phyloP scores from a whole-genome alignment of 2,888 invertebrate species.

The Brachynemurus nebulosus region DNA sequence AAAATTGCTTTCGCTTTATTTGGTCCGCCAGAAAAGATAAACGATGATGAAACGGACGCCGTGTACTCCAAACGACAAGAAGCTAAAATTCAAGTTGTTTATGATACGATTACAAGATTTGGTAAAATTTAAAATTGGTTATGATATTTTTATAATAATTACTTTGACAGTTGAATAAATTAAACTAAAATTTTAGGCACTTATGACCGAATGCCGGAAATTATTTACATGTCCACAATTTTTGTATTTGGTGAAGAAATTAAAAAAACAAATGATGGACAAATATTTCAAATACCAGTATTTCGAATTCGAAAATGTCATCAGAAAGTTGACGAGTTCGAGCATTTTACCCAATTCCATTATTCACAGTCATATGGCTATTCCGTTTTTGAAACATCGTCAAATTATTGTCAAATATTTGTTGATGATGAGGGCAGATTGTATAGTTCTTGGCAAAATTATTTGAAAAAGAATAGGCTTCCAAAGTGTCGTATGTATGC shows the following conservation, averaged over 20 bases:
- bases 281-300: not conserved
- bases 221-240: not conserved
- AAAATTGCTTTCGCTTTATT: not conserved
- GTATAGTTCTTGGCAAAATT: not conserved
- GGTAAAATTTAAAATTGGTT: too few species aligned
- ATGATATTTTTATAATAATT: too few species aligned
- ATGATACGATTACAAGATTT: not conserved
- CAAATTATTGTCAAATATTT: not conserved
- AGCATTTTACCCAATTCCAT: not conserved
- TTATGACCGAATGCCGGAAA: not conserved
- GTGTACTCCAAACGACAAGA: not conserved
- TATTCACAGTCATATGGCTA: not conserved
- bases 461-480: not conserved
- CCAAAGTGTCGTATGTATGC: not conserved
- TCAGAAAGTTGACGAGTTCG: not conserved
- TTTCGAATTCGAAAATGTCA: not conserved
- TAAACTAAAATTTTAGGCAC: too few species aligned
- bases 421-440: not conserved
- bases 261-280: not conserved
- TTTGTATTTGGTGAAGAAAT: not conserved
- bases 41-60: not conserved
- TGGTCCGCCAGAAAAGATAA: not conserved
- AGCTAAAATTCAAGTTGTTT: not conserved
- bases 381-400: not conserved
- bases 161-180: too few species aligned